Evolutionary conservation across 2,888 invertebrate genomes (phyloP).

Genomic region (Sphaeridia pumilis): DNA sequence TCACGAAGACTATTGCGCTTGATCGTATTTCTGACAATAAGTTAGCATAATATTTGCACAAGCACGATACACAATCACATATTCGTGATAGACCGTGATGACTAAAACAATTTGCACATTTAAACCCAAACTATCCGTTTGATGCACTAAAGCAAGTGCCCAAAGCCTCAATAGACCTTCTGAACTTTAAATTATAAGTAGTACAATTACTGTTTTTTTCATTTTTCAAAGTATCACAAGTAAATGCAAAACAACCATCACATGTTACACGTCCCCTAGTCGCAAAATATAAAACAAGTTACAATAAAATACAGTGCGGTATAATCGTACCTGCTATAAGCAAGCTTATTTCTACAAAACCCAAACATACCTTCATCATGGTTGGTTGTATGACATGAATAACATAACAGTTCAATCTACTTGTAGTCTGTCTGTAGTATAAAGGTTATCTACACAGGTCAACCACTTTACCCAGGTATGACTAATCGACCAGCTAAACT

Average conservation of each 20-base stretch:
- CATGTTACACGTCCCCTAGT: constrained; percentile 19
- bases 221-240: constrained; percentile 20
- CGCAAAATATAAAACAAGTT: constrained; percentile 17
- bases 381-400: too few species aligned
- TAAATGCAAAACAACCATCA: constrained; percentile 22
- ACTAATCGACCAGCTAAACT: background rate
- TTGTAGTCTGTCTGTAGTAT: too few species aligned
- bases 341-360: too few species aligned
- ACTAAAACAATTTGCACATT: constrained; percentile 10
- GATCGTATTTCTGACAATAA: constrained; percentile 11
- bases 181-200: constrained; percentile 6
- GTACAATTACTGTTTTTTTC: constrained; percentile 7
- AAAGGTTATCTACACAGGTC: too few species aligned
- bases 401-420: too few species aligned
- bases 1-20: constrained; percentile 16
- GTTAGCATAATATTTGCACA: constrained; percentile 13
- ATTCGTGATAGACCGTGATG: constrained; percentile 16
- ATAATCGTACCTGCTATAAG: too few species aligned
- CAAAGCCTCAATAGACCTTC: background rate
- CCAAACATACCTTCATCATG: too few species aligned
- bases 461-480: background rate
- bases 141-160: background rate
- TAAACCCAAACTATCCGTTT: background rate
- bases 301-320: too few species aligned
- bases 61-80: constrained; percentile 13